Conservation (phyloP, 2,797 vertebrate species). For the Catostomus latipinnis region DNA sequence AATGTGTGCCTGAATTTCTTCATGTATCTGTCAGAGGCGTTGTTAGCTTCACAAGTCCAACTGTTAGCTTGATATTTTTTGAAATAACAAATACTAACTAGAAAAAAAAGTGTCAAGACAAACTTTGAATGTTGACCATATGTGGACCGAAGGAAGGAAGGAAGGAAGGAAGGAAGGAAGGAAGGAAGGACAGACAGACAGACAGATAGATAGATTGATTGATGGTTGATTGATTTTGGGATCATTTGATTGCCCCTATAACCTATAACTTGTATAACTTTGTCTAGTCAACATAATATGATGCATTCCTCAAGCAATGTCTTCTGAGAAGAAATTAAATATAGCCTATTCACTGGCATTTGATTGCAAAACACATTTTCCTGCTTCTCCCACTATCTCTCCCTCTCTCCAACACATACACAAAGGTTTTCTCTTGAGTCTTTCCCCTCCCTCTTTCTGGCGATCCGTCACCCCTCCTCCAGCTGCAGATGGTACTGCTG, state of each 20-base stretch:
- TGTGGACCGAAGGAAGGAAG: too few relatives aligned
- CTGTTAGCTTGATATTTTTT: too few relatives aligned
- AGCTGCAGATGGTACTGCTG: slow-evolving; percentile 62
- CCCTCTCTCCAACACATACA: neutral
- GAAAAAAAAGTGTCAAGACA: too few relatives aligned
- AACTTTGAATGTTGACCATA: too few relatives aligned
- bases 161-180: too few relatives aligned
- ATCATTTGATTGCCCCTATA: neutral
- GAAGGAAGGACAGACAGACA: too few relatives aligned
- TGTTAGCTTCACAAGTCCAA: too few relatives aligned
- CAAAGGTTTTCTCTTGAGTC: slow-evolving; percentile 55
- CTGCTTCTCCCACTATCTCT: slow-evolving; percentile 40
- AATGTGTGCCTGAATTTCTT: too few relatives aligned
- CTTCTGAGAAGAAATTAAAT: slow-evolving; percentile 36
- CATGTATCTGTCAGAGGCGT: too few relatives aligned
- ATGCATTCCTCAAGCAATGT: slow-evolving; percentile 35
- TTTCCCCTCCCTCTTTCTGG: slow-evolving; percentile 68
- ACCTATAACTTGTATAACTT: neutral
- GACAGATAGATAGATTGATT: too few relatives aligned
- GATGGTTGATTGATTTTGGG: too few relatives aligned
- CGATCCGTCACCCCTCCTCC: slow-evolving; percentile 70
- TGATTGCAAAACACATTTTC: slow-evolving; percentile 63
- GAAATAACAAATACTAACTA: too few relatives aligned
- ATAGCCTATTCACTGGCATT: slow-evolving; percentile 41
- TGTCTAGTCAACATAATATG: neutral